Evolutionary conservation across 2,888 invertebrate genomes (phyloP).

Genomic region (Drosophila helvetica): DNA sequence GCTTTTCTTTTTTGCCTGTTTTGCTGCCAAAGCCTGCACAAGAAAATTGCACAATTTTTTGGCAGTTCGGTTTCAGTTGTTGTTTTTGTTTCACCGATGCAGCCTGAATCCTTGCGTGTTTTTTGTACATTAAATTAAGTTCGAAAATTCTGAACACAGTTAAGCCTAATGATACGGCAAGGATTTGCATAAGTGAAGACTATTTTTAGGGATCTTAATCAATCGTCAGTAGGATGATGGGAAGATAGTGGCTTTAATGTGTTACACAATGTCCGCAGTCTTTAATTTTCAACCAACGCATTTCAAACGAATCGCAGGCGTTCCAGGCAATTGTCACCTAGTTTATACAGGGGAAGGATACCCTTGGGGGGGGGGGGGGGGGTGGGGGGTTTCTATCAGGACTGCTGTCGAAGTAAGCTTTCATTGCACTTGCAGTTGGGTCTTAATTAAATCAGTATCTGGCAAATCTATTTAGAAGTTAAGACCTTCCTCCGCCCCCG

Average conservation of each 20-base stretch:
- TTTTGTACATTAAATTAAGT: conserved; percentile 49
- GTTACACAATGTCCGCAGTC: neutral
- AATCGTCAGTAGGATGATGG: too few species aligned
- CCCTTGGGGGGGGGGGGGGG: neutral
- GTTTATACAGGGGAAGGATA: neutral
- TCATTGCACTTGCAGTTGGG: conserved; percentile 52
- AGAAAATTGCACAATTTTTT: conserved; percentile 58
- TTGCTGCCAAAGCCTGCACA: conserved; percentile 18
- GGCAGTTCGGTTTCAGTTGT: conserved; percentile 26
- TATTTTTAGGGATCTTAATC: neutral
- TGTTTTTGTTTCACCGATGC: conserved; percentile 23
- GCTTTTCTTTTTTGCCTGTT: neutral
- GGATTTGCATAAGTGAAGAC: neutral
- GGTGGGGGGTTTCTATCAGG: neutral
- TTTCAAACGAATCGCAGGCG: neutral
- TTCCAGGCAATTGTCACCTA: neutral
- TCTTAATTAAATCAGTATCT: conserved; percentile 69
- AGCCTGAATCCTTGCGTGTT: conserved; percentile 52
- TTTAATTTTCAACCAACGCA: neutral
- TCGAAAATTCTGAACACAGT: neutral
- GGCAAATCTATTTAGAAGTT: conserved; percentile 56
- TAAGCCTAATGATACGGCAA: neutral
- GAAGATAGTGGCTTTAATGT: neutral
- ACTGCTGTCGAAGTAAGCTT: conserved; percentile 18
- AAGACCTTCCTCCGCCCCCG: conserved; percentile 9